Evolutionary conservation across 2,888 invertebrate species (phyloP).

Genomic region (Dusona sp.): DNA sequence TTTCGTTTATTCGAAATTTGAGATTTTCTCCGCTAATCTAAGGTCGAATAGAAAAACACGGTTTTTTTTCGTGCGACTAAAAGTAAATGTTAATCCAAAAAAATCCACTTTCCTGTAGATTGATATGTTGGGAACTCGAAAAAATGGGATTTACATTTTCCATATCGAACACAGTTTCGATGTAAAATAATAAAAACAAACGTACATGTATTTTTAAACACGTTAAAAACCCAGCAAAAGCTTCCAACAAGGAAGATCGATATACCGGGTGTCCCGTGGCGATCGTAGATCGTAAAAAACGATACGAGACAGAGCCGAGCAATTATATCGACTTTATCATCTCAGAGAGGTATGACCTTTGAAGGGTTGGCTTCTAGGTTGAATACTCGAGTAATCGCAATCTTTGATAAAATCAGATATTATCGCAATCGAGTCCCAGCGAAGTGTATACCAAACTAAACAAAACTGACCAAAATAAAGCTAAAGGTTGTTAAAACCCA

Average conservation of each 20-base stretch:
- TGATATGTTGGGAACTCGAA: neutral
- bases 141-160: neutral
- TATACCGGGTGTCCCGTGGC: constrained; percentile 63
- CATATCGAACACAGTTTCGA: neutral
- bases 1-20: too few relatives aligned
- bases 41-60: neutral
- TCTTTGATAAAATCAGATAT: neutral
- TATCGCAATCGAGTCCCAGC: neutral
- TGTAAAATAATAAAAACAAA: neutral
- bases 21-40: too few relatives aligned
- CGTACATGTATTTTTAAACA: neutral
- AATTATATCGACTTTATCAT: constrained; percentile 6
- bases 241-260: constrained; percentile 67
- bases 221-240: neutral
- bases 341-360: neutral
- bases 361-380: neutral
- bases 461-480: neutral
- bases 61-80: too few relatives aligned
- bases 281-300: neutral
- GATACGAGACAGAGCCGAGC: neutral
- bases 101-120: too few relatives aligned
- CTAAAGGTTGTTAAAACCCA: neutral
- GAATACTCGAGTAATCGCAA: neutral
- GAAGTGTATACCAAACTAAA: neutral
- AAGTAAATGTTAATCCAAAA: too few relatives aligned